Evolutionary conservation across 2,888 invertebrate species (phyloP).

Genomic region (Cataglyphis rosenhaueri): DNA sequence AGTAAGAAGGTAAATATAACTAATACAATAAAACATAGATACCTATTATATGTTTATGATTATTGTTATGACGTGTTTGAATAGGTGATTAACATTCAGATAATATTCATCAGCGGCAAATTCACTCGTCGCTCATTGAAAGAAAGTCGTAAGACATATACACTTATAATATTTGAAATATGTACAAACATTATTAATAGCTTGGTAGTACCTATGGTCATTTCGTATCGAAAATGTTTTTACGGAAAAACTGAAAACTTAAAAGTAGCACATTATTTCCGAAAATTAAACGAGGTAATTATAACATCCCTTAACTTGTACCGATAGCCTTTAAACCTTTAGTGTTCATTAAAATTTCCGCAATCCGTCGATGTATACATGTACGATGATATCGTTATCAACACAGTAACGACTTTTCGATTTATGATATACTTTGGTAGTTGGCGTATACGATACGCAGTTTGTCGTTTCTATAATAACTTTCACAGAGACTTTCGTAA

Average conservation of each 20-base stretch:
- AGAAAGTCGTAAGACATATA: slow-evolving; percentile 61
- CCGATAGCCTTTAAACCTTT: slow-evolving; percentile 67
- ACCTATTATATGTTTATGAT: slow-evolving; percentile 66
- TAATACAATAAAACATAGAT: slow-evolving; percentile 66
- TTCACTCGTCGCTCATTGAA: slow-evolving; percentile 65
- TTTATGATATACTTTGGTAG: slow-evolving; percentile 78
- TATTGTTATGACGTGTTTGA: slow-evolving; percentile 67
- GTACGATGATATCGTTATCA: slow-evolving; percentile 68
- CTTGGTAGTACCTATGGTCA: slow-evolving; percentile 63
- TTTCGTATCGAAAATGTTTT: slow-evolving; percentile 53
- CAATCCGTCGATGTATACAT: slow-evolving; percentile 72
- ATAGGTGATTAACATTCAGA: slow-evolving; percentile 60
- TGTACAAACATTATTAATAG: slow-evolving; percentile 72
- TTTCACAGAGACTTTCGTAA: slow-evolving; percentile 75
- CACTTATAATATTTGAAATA: slow-evolving; percentile 70
- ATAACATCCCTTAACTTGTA: slow-evolving; percentile 68
- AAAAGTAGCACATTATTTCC: slow-evolving; percentile 62
- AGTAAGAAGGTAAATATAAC: slow-evolving; percentile 61
- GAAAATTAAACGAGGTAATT: slow-evolving; percentile 72
- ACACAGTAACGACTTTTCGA: slow-evolving; percentile 71
- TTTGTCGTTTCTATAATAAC: slow-evolving; percentile 75
- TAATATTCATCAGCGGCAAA: slow-evolving; percentile 63
- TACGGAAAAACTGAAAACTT: slow-evolving; percentile 63
- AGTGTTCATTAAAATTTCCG: slow-evolving; percentile 74
- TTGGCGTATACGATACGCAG: slow-evolving; percentile 76